Base-by-base conservation (phyloP, 2,888 invertebrate species). In the Temnothorax ravouxi region DNA sequence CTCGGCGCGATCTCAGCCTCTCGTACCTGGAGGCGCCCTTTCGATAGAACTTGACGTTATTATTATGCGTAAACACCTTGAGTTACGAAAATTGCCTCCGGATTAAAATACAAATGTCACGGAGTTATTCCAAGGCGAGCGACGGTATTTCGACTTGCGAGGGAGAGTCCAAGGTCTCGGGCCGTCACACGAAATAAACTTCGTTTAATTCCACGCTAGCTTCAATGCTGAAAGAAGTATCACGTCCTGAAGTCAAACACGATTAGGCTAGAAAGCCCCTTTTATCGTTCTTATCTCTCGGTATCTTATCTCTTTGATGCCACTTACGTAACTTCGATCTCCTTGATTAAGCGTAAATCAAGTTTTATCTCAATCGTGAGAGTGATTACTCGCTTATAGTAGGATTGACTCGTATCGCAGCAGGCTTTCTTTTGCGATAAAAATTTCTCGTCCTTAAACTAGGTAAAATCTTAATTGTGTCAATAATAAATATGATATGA, bases 91-190 rank as follows among this genome's bases (percentile, higher is more conserved):
- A 77, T 66, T 62, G 50, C n/a, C 3, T 25, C 9, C 9, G 9
- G 3, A 66, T 77, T 41, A 54, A 66, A 76, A 77, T 77, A 66
- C 29, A 41, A 66, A 76, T 29, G 41, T 75, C 50, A 15, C 47
- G 15, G 8, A 75, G n/a, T 62, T 3, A 21, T 38, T 50, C 0
- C 18, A 29, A 34, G 6, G 34, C n/a, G n/a, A 75, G 13, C 34
- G 34, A 34, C 2, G 34, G 18, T 67, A 29, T 52, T 69, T 69
- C 38, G 9, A 25, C 15, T 6, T 56, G 41, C 56, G 52, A 21
- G 41, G 25, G 18, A 34, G 34, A 69, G 6, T 6, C 50, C 52
- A 52, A 69, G 34, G 34, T 13, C 69, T 18, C 15, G 13, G 18
- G 18, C 8, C 3, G 6, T 34, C 34, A 34, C 34, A 34, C 8